Evolutionary conservation across 2,888 invertebrate genomes (phyloP).

Genomic region (Drosophila maculinotata): DNA sequence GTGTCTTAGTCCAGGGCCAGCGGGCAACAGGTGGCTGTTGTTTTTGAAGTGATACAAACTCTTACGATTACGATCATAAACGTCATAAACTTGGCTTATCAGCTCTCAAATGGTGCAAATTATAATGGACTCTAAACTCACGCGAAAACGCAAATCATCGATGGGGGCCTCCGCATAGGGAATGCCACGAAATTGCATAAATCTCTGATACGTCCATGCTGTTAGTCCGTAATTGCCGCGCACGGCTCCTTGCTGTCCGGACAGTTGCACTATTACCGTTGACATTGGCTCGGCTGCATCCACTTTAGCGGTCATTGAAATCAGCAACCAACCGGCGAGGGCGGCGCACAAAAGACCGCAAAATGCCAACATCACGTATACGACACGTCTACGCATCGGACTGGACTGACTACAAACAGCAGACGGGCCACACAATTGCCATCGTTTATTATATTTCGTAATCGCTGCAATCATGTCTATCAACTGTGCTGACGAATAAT

Average conservation of each 20-base stretch:
- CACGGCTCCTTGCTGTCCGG: slow-evolving; percentile 72
- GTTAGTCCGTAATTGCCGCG: slow-evolving; percentile 74
- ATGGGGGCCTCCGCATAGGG: slow-evolving; percentile 83
- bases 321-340: slow-evolving; percentile 45
- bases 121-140: slow-evolving; percentile 46
- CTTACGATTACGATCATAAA: background rate
- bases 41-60: background rate
- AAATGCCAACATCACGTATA: slow-evolving; percentile 66
- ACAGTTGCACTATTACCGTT: slow-evolving; percentile 58
- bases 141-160: slow-evolving; percentile 78
- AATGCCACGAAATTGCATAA: slow-evolving; percentile 83
- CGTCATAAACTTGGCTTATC: slow-evolving; percentile 31
- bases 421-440: slow-evolving; percentile 3
- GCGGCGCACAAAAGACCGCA: slow-evolving; percentile 46
- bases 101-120: slow-evolving; percentile 2
- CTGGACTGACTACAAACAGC: slow-evolving; percentile 19
- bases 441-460: slow-evolving; percentile 31
- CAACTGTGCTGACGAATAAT: background rate
- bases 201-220: slow-evolving; percentile 77
- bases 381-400: slow-evolving; percentile 58
- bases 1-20: slow-evolving; percentile 76
- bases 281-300: slow-evolving; percentile 20
- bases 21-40: slow-evolving; percentile 77
- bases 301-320: slow-evolving; percentile 27
- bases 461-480: slow-evolving; percentile 30